Evolutionary conservation across 1,140 invertebrate genomes (phyloP), one percentile per base, ranked within the genome.

Genomic region (Diachasma alloeum): DNA sequence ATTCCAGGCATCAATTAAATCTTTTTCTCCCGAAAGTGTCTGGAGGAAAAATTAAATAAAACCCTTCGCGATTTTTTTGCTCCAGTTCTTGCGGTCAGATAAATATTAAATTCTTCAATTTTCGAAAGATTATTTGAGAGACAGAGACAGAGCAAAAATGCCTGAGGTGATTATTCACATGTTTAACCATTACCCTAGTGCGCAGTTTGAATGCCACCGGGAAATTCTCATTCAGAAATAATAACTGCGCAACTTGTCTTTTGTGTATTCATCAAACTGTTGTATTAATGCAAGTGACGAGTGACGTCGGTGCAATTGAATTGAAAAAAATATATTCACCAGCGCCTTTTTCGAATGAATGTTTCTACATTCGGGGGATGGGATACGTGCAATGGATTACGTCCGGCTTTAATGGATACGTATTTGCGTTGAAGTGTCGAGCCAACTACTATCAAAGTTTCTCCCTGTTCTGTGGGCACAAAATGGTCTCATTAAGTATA

Each of bases 241-340:
- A 53, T 53, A 53, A 42, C 48, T 53, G 48, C 48, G 48, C 48
- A 53, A 53, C 1, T 53, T 53, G 9, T 53, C 48, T 22, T 69
- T 69, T 36, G 19, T 42, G 42, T 31, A 42, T 69, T 37, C 17
- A 69, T 66, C 26, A 42, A 48, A 36, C 46, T 67, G 56, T 31
- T 63, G 44, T 17, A 42, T 74, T 53, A 19, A 74, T 66, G 13
- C 13, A 17, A 74, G 59, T 67, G 37, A 46, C 48, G 36, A 24
- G 37, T 37, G 56, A 74, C 72, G 56, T 67, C 0, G 44, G 19
- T 42, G 72, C 72, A 44, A 66, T 74, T 74, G 56, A 74, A 74
- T 66, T 66, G 15, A 73, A 37, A 36, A n/a, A 63, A 17, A 31
- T n/a, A 48, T 37, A 53, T 22, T 22, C 22, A 6, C 0, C 70